Evolutionary conservation across 1,140 invertebrate species (phyloP), one percentile per base, ranked within the genome.

Genomic region (Anastrepha ludens): DNA sequence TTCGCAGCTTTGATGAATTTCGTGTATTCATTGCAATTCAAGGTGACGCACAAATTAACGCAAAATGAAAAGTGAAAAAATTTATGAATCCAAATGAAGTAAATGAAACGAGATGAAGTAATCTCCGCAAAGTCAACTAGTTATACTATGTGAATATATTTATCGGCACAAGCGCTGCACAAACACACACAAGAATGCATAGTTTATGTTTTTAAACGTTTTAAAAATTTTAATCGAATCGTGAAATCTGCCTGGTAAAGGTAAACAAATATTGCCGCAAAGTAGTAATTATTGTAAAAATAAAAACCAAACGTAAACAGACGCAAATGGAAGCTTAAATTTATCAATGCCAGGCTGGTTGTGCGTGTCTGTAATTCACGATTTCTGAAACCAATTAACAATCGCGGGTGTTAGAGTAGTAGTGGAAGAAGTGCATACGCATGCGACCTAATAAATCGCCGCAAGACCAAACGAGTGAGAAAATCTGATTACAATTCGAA

Each of bases 31-130:
- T 81, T 58, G 74, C 47, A 81, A 29, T 74, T 81, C 74, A 81
- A 81, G 74, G 74, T 81, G 74, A 81, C 74, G 74, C 74, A 81
- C 74, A 81, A 81, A 81, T 81, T 29, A 55, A 81, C 74, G 41
- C 47, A 55, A 55, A 81, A 55, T 11, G 74, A 81, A 81, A 81
- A 55, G 74, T 81, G 50, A 81, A 20, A 81, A 81, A 81, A 81
- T 41, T 39, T 1, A 74, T 74, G 41, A 74, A 74, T 47, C 39
- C 67, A 11, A 81, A 55, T 81, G 8, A 50, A 55, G 47, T 29
- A 47, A 81, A 55, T 81, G 44, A 55, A 15, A 29, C 50, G 17
- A 55, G 47, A 81, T 81, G 47, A 81, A 81, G 50, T 81, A 55
- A 81, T 81, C 50, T 58, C 44, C 9, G 74, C 74, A 81, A 81